Percentiles rank a stretch among this genome's conserved stretches.
Conservation (phyloP, 2,888 invertebrate species). For the Scaptomyza parva region DNA sequence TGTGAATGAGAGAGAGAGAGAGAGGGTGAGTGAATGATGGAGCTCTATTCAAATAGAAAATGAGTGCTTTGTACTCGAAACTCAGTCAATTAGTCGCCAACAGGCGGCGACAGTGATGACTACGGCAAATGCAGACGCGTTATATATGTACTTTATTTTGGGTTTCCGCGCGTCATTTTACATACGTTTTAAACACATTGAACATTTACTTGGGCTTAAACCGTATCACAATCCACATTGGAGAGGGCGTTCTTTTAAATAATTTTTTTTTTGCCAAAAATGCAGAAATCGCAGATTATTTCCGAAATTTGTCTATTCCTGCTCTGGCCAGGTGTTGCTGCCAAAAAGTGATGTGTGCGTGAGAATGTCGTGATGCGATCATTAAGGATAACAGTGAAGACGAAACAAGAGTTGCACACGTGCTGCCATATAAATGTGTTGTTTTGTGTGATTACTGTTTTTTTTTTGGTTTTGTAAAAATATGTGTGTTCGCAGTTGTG, state of each 20-base stretch:
- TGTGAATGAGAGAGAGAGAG: constrained; percentile 29
- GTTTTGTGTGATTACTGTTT: background rate
- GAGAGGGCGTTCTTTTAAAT: background rate
- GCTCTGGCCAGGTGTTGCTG: constrained; percentile 39
- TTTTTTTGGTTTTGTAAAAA: background rate
- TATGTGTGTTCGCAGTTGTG: background rate
- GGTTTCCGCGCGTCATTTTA: constrained; percentile 32
- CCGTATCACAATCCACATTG: background rate
- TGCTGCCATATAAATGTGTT: constrained; percentile 22
- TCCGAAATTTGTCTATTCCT: constrained; percentile 11
- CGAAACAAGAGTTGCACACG: constrained; percentile 27
- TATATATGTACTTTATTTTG: constrained; percentile 3
- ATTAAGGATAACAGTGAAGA: constrained; percentile 11
- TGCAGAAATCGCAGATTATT: constrained; percentile 13
- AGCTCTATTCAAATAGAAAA: constrained; percentile 73
- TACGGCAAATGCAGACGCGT: constrained; percentile 32
- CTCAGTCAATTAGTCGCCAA: constrained; percentile 63
- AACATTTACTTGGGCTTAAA: constrained; percentile 10
- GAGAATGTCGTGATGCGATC: constrained; percentile 37
- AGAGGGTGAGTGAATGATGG: constrained; percentile 38
- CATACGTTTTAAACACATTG: constrained; percentile 21
- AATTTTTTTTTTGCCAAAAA: constrained; percentile 10
- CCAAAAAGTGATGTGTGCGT: constrained; percentile 51
- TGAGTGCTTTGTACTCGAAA: constrained; percentile 67
- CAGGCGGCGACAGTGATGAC: constrained; percentile 55